Base-by-base conservation (phyloP, 1,140 invertebrate species). In the Drosophila sproati region DNA sequence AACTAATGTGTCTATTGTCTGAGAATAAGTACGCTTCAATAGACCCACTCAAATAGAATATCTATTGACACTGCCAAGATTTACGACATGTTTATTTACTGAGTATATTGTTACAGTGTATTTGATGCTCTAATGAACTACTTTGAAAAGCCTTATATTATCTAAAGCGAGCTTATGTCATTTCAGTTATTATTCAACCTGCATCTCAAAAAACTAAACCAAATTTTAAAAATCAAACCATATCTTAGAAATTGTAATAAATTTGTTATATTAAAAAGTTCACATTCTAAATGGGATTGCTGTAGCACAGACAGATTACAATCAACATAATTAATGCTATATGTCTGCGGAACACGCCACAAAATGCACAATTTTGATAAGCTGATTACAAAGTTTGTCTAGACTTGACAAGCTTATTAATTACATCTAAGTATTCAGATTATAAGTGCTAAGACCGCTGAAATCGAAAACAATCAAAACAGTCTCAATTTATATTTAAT, bases 1-100 rank as follows among this genome's bases (percentile, higher is more conserved):
- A 67, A 34, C 48, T 50, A 81, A 81, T 74, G 69, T 70, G 78
- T 74, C 39, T 73, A 54, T 34, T 28, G 29, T 57, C 51, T 63
- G 31, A 41, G 57, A 32, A 28, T 41, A 48, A 20, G 12, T 20
- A 43, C 39, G n/a, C 4, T 3, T n/a, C 39, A 43, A n/a, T 4
- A 43, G 39, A n/a, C 10, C 8, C 10, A 3, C 39, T 43, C 0
- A n/a, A 43, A n/a, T 3, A n/a, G 10, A n/a, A 43, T 43, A 10
- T 43, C 4, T 43, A n/a, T n/a, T 43, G 4, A n/a, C 10, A n/a
- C 37, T 8, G 8, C 10, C 7, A 39, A 8, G 6, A 8, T 8
- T 39, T 10, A 8, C 7, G 2, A 8, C 10, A 39, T 7, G 7
- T 2, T 8, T 39, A 39, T 39, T 39, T 39, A 39, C 3, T 43